Percentiles rank a stretch among this genome's conserved stretches.
Evolutionary conservation across 2,888 invertebrate species (phyloP).

Genomic region (Aelia acuminata): DNA sequence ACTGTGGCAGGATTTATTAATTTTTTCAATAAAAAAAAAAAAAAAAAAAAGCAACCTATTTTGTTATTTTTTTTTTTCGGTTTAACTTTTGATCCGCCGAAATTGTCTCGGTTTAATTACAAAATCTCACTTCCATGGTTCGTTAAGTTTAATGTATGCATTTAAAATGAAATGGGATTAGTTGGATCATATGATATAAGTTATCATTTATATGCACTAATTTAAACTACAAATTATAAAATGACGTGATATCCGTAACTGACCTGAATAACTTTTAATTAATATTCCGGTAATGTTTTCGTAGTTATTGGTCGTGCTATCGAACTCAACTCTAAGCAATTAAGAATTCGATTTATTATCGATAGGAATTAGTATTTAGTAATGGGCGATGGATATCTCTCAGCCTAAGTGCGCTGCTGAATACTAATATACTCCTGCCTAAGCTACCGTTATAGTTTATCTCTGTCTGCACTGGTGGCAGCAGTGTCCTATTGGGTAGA

Average conservation of each 20-base stretch:
- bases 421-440: background rate
- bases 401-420: background rate
- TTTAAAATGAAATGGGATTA: no score
- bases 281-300: background rate
- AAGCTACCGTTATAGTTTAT: background rate
- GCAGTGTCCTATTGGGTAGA: background rate
- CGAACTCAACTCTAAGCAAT: background rate
- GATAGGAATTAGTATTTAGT: slow-evolving; percentile 31
- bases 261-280: background rate
- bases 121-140: no score
- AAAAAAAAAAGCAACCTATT: no score
- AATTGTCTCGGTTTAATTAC: no score
- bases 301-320: background rate
- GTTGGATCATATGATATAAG: no score
- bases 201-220: no score
- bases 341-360: slow-evolving; percentile 17
- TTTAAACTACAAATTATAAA: no score
- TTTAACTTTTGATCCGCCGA: no score
- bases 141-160: no score
- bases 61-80: no score
- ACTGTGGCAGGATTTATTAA: no score
- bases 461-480: background rate
- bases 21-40: no score
- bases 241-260: background rate
- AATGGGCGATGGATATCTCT: background rate